Percentiles rank a stretch among this genome's conserved stretches.
Evolutionary conservation across 2,113 vertebrate genomes (phyloP).

Genomic region (Vombatus ursinus): DNA sequence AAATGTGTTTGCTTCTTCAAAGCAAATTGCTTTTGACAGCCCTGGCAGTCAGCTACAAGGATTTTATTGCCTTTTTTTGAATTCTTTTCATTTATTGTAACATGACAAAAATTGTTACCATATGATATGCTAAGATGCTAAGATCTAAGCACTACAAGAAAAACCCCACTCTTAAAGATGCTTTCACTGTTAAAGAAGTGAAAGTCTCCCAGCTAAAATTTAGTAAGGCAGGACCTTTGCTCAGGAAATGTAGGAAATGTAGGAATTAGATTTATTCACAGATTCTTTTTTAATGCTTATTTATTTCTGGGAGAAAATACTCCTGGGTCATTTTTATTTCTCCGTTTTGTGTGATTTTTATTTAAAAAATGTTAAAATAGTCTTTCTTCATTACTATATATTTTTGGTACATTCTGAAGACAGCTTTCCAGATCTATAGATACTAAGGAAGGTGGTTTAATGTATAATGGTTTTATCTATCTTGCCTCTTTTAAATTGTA

Average conservation of each 20-base stretch:
- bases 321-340: not conserved
- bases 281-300: conserved; percentile 12
- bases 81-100: conserved; percentile 83
- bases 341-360: not conserved
- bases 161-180: conserved; percentile 50
- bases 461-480: not conserved
- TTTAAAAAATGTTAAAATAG: not conserved
- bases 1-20: conserved; percentile 70
- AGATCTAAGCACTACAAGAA: conserved; percentile 65
- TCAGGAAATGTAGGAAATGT: conserved; percentile 27
- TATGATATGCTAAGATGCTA: conserved; percentile 75
- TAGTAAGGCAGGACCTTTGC: not conserved
- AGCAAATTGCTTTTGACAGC: conserved; percentile 78
- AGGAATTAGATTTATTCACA: conserved; percentile 42
- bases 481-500: not conserved
- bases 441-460: not conserved
- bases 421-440: not conserved
- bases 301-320: not conserved
- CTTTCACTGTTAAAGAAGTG: conserved; percentile 67
- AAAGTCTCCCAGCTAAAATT: not conserved
- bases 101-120: conserved; percentile 83
- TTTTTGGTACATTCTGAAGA: not conserved
- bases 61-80: conserved; percentile 80
- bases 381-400: not conserved
- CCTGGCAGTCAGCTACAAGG: conserved; percentile 73